These are phyloP conservation scores for Galaxea fascicularis DNA, from an alignment of 92 coral and sea anemone genomes.

Conservation along the genomic window DNA sequence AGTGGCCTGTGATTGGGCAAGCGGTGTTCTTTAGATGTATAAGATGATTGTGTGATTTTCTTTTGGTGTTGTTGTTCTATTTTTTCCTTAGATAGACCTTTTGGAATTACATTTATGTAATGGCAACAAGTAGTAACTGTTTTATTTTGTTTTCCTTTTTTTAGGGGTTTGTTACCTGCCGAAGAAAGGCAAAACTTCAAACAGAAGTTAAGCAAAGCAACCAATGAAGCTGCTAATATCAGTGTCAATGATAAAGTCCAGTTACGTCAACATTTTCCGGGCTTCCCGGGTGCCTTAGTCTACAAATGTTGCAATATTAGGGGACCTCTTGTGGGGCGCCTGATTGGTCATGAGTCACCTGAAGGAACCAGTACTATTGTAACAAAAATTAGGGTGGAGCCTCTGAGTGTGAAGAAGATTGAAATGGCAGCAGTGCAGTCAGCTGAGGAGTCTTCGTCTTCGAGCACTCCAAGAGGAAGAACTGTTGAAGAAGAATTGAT, in stretches of 20 bases:
- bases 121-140: background rate
- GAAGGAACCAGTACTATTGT: slow-evolving; percentile 66
- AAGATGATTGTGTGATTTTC: no score
- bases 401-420: slow-evolving; percentile 20
- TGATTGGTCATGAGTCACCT: slow-evolving; percentile 78
- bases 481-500: slow-evolving; percentile 34
- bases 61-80: no score
- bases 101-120: no score
- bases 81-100: no score
- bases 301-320: slow-evolving; percentile 74
- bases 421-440: background rate
- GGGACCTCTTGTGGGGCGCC: slow-evolving; percentile 85
- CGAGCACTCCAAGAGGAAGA: slow-evolving; percentile 25
- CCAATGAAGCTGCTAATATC: slow-evolving; percentile 68
- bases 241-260: slow-evolving; percentile 83
- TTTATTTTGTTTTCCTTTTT: background rate
- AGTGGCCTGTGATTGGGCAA: no score
- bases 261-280: slow-evolving; percentile 83
- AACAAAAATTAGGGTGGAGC: slow-evolving; percentile 82
- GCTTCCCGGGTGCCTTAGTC: slow-evolving; percentile 92
- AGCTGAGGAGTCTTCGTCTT: slow-evolving; percentile 3
- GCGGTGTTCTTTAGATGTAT: no score
- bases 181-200: slow-evolving; percentile 90
- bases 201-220: slow-evolving; percentile 82
- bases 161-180: slow-evolving; percentile 89